These are phyloP conservation scores for Stramonita haemastoma DNA, from an alignment of 2,888 invertebrate genomes.

Conservation along the genomic window DNA sequence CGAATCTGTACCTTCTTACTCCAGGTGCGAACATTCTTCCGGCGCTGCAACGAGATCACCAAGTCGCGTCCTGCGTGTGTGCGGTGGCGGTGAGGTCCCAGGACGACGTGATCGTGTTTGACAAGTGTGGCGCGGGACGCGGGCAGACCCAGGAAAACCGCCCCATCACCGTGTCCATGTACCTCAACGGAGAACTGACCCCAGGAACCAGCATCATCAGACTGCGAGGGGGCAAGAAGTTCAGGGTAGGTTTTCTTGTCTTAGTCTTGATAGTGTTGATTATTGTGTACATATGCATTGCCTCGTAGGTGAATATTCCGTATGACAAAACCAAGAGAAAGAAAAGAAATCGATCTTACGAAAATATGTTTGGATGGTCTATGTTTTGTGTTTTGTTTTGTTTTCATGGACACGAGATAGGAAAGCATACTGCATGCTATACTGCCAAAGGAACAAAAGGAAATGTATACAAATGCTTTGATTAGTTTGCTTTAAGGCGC, in stretches of 20 bases:
- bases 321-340: no score
- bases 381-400: no score
- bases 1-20: background rate
- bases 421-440: no score
- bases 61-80: slow-evolving; percentile 63
- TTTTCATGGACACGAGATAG: no score
- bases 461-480: no score
- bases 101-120: slow-evolving; percentile 66
- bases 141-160: slow-evolving; percentile 34
- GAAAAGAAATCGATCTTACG: no score
- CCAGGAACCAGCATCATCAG: slow-evolving; percentile 54
- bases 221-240: slow-evolving; percentile 53
- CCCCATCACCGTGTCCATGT: slow-evolving; percentile 52
- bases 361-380: no score
- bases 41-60: slow-evolving; percentile 50
- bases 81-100: slow-evolving; percentile 61
- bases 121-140: slow-evolving; percentile 57
- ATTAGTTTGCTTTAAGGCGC: no score
- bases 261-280: no score
- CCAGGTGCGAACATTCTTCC: slow-evolving; percentile 54
- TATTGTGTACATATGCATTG: no score
- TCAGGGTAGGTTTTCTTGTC: slow-evolving; percentile 53
- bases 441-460: no score
- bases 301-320: no score
- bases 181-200: slow-evolving; percentile 60